phyloP scores from a whole-genome alignment of 2,113 vertebrate species.

The Pao palembangensis region DNA sequence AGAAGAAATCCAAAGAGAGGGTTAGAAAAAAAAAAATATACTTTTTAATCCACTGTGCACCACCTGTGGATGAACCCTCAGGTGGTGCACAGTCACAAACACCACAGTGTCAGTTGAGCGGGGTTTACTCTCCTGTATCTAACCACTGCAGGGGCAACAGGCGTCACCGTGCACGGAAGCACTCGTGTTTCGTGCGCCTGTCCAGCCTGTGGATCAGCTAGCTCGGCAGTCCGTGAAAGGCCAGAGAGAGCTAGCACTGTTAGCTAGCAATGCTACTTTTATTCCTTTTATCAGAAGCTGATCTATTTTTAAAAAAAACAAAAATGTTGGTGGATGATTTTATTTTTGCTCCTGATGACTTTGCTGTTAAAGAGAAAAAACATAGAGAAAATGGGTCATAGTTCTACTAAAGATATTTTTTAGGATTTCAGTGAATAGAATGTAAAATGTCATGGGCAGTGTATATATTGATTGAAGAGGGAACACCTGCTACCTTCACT shows the following conservation, averaged over 20 bases:
- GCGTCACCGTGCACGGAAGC: constrained; percentile 40
- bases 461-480: constrained; percentile 57
- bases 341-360: constrained; percentile 51
- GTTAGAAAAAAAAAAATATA: background rate
- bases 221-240: constrained; percentile 9
- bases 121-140: constrained; percentile 32
- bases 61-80: constrained; percentile 21
- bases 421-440: constrained; percentile 58
- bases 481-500: constrained; percentile 72
- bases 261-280: constrained; percentile 44
- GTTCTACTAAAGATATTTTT: constrained; percentile 63
- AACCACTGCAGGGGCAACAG: constrained; percentile 59
- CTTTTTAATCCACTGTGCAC: constrained; percentile 18
- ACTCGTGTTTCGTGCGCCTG: constrained; percentile 55
- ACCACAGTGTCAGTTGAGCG: constrained; percentile 45
- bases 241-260: constrained; percentile 26
- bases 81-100: constrained; percentile 48
- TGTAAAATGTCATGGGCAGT: constrained; percentile 54
- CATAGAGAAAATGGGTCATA: constrained; percentile 56
- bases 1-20: constrained; percentile 8
- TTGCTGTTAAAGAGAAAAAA: constrained; percentile 45
- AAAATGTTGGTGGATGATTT: constrained; percentile 42
- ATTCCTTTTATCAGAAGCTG: constrained; percentile 55
- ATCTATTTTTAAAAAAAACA: constrained; percentile 60
- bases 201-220: constrained; percentile 43